A percentile compares a stretch with the other conserved stretches of the same genome.
Evolutionary conservation across 2,888 invertebrate species (phyloP).

Genomic region (Drepana falcataria): DNA sequence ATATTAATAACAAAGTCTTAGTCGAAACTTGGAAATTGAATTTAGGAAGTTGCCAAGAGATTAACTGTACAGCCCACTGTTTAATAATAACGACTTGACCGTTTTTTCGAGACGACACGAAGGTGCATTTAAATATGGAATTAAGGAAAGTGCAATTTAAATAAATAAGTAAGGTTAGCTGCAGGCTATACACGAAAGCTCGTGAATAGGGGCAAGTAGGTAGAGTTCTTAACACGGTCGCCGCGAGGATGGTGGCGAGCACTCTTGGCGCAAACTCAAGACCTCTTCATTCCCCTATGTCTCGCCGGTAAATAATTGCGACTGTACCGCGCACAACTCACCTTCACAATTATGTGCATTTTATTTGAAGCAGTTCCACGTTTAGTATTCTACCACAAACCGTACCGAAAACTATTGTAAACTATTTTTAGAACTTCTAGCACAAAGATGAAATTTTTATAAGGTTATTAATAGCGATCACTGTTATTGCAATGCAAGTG

Average conservation of each 20-base stretch:
- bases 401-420: not conserved
- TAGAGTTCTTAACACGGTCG: slow-evolving; percentile 48
- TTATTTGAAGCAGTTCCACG: slow-evolving; percentile 52
- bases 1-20: not conserved
- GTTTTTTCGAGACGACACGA: not conserved
- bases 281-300: slow-evolving; percentile 68
- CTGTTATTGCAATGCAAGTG: too few species aligned
- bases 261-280: slow-evolving; percentile 59
- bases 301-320: slow-evolving; percentile 71
- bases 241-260: slow-evolving; percentile 34
- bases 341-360: slow-evolving; percentile 69
- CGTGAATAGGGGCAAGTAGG: slow-evolving; percentile 45
- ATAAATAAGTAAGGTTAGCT: slow-evolving; percentile 14
- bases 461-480: too few species aligned
- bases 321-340: slow-evolving; percentile 55
- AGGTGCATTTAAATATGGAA: not conserved
- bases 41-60: not conserved
- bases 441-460: too few species aligned
- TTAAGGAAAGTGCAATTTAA: not conserved
- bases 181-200: slow-evolving; percentile 26
- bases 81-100: not conserved
- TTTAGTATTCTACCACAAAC: slow-evolving; percentile 22
- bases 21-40: not conserved
- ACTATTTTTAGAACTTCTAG: too few species aligned
- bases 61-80: not conserved